A percentile compares a stretch with the other conserved stretches of the same genome.
Conservation (phyloP, 2,888 invertebrate genomes). For the Plagodis dolabraria region DNA sequence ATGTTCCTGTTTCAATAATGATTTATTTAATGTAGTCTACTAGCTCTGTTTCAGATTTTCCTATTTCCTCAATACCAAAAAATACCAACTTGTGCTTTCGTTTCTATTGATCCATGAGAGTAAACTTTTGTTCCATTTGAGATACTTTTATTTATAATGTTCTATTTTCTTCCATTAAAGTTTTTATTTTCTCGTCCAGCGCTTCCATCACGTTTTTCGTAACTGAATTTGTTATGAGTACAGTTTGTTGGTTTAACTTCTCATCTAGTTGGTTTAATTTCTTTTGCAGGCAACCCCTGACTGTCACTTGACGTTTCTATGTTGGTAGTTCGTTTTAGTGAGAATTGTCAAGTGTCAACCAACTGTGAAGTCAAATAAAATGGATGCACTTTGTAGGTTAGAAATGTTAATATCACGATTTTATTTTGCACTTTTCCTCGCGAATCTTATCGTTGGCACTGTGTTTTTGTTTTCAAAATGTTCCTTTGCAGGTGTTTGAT, state of each 20-base stretch:
- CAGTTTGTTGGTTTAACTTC: constrained; percentile 27
- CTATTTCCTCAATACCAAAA: constrained; percentile 30
- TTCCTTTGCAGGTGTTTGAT: too few species aligned
- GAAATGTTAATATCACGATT: too few species aligned
- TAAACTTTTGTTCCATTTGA: constrained; percentile 22
- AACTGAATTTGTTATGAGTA: constrained; percentile 21
- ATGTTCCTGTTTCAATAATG: constrained; percentile 20
- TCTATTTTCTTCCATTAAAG: constrained; percentile 26
- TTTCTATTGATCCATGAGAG: constrained; percentile 23
- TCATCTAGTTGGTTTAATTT: constrained; percentile 19
- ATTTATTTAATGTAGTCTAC: constrained; percentile 26
- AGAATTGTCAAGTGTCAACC: too few species aligned
- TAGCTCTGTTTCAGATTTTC: constrained; percentile 28
- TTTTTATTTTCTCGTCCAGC: constrained; percentile 22
- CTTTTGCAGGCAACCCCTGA: too few species aligned
- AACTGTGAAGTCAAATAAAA: too few species aligned
- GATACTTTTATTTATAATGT: constrained; percentile 20
- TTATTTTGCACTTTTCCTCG: too few species aligned
- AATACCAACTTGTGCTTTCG: constrained; percentile 7
- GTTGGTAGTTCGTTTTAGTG: too few species aligned
- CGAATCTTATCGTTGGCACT: too few species aligned
- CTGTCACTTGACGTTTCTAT: too few species aligned
- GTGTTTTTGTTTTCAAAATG: too few species aligned
- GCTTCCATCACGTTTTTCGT: constrained; percentile 30
- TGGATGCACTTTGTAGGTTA: too few species aligned